phyloP scores from a whole-genome alignment of 92 coral and sea anemone genomes.

The Epizoanthus scotinus region DNA sequence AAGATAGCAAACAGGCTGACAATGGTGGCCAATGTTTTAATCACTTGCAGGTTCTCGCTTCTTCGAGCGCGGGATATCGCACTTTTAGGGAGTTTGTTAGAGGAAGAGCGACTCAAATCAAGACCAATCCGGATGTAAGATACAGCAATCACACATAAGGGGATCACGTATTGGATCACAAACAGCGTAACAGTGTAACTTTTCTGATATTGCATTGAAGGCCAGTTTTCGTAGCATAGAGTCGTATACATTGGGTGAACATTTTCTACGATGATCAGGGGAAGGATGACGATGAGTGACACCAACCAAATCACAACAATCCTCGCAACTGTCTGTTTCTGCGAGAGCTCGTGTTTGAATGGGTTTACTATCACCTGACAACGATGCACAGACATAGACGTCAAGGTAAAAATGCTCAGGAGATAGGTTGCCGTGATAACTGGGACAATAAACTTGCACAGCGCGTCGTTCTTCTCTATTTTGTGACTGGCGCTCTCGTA shows the following conservation, averaged over 20 bases:
- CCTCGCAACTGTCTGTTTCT: slow-evolving; percentile 49
- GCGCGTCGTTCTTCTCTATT: slow-evolving; percentile 39
- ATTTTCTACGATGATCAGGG: slow-evolving; percentile 44
- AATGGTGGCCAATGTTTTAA: slow-evolving; percentile 86
- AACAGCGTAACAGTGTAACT: slow-evolving; percentile 64
- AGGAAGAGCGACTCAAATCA: slow-evolving; percentile 53
- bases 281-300: slow-evolving; percentile 52
- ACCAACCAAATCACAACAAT: slow-evolving; percentile 64
- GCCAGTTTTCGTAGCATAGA: slow-evolving; percentile 57
- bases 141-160: slow-evolving; percentile 61
- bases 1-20: slow-evolving; percentile 83
- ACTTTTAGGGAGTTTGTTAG: slow-evolving; percentile 22
- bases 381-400: slow-evolving; percentile 77
- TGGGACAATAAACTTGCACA: slow-evolving; percentile 67
- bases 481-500: slow-evolving; percentile 41
- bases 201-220: slow-evolving; percentile 38
- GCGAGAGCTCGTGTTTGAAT: slow-evolving; percentile 62
- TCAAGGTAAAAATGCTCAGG: slow-evolving; percentile 67
- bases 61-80: slow-evolving; percentile 47
- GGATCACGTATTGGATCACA: slow-evolving; percentile 74
- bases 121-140: slow-evolving; percentile 71
- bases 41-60: slow-evolving; percentile 83
- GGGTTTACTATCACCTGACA: slow-evolving; percentile 78
- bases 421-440: slow-evolving; percentile 63
- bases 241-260: slow-evolving; percentile 5